Evolutionary conservation across 2,113 vertebrate species (phyloP).

Genomic region (Plecotus auritus): DNA sequence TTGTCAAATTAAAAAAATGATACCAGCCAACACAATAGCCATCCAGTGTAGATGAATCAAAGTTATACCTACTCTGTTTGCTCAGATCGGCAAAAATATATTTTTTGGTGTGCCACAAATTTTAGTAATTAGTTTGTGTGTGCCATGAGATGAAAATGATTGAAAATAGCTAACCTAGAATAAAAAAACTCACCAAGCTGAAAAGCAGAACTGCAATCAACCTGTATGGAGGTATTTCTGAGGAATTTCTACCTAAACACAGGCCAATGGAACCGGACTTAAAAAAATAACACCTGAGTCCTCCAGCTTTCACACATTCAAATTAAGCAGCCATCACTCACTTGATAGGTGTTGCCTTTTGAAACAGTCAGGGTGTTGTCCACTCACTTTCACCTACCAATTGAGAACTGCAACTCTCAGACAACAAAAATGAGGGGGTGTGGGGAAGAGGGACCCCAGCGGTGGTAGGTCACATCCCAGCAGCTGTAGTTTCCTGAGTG

Average conservation of each 20-base stretch:
- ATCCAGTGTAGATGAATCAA: neutral
- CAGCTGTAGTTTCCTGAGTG: neutral
- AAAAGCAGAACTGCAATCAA: neutral
- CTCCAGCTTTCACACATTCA: neutral
- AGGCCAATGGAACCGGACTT: neutral
- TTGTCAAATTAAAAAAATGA: neutral
- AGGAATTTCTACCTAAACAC: neutral
- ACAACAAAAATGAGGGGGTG: neutral
- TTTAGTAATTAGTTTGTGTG: neutral
- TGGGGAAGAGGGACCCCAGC: neutral
- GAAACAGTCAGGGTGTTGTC: neutral
- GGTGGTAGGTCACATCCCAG: accelerated
- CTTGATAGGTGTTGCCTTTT: neutral
- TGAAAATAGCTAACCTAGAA: neutral
- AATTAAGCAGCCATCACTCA: neutral
- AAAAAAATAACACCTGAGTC: neutral
- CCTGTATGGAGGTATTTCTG: neutral
- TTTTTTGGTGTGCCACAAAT: neutral
- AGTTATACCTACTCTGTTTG: neutral
- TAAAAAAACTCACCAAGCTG: neutral
- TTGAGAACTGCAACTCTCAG: neutral
- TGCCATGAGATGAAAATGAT: neutral
- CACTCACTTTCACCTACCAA: neutral
- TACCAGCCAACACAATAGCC: neutral
- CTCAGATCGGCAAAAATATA: neutral